Evolutionary conservation across 2,113 vertebrate species (phyloP).

Genomic region (Equus quagga): DNA sequence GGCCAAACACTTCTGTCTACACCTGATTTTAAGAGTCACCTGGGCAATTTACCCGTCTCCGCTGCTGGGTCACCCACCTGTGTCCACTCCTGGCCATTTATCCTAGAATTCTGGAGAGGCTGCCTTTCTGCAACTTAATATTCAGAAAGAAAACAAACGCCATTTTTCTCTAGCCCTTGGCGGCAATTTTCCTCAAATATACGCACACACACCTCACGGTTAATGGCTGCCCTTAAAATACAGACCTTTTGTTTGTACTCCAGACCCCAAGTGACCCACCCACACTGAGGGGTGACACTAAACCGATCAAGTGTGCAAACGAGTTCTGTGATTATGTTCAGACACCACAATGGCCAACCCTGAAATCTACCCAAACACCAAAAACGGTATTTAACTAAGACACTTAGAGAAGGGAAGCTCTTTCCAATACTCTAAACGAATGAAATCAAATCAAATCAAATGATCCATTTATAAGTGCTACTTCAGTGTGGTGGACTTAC

Average conservation of each 20-base stretch:
- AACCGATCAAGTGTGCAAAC: slow-evolving; percentile 63
- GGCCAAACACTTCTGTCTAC: not conserved
- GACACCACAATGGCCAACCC: slow-evolving; percentile 75
- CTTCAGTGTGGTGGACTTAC: not conserved
- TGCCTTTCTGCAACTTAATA: not conserved
- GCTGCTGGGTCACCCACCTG: no score
- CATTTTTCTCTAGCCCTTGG: not conserved
- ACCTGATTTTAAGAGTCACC: not conserved
- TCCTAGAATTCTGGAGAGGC: not conserved
- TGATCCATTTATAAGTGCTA: slow-evolving; percentile 33
- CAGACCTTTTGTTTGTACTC: not conserved
- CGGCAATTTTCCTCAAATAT: not conserved
- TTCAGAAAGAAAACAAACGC: not conserved
- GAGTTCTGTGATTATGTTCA: slow-evolving; percentile 72
- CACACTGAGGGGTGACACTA: not conserved
- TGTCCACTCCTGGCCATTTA: not conserved
- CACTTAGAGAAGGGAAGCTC: slow-evolving; percentile 72
- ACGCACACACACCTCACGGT: not conserved
- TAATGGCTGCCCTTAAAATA: not conserved
- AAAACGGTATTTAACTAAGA: slow-evolving; percentile 74
- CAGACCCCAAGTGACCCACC: not conserved
- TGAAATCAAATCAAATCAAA: slow-evolving; percentile 74
- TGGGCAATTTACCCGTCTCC: not conserved
- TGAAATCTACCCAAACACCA: slow-evolving; percentile 69
- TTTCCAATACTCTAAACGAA: slow-evolving; percentile 74